A percentile compares a stretch with the other conserved stretches of the same genome.
These are phyloP conservation scores for Betta splendens DNA, from an alignment of 2,797 vertebrate species.

Conservation along the genomic window DNA sequence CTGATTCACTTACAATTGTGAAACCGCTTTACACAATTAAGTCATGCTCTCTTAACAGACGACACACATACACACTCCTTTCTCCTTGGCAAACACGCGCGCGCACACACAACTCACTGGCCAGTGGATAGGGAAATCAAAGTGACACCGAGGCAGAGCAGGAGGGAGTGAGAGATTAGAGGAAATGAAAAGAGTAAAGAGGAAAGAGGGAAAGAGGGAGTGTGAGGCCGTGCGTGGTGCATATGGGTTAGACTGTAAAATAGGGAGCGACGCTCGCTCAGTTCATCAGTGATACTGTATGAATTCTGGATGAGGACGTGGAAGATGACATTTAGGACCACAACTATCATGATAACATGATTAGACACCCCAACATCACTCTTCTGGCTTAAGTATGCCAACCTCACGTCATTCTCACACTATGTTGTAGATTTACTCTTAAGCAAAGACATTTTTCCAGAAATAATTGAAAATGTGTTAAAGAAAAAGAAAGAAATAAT, in stretches of 20 bases:
- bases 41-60: constrained; percentile 68
- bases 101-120: constrained; percentile 72
- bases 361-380: no score
- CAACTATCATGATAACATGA: not conserved
- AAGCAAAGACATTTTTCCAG: no score
- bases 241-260: constrained; percentile 76
- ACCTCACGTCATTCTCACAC: no score
- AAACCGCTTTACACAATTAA: constrained; percentile 77
- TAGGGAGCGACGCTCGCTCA: constrained; percentile 61
- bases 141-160: constrained; percentile 79
- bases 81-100: constrained; percentile 35
- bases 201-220: constrained; percentile 79
- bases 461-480: no score
- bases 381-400: no score
- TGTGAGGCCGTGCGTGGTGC: constrained; percentile 63
- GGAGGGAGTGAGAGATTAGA: constrained; percentile 81
- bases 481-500: no score
- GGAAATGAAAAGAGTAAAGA: constrained; percentile 84
- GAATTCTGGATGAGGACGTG: constrained; percentile 45
- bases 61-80: constrained; percentile 38
- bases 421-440: no score
- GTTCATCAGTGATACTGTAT: constrained; percentile 56
- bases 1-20: constrained; percentile 67
- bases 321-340: constrained; percentile 10
- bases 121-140: constrained; percentile 86